phyloP scores from a whole-genome alignment of 1,140 invertebrate genomes.

The Drosophila parabipectinata region DNA sequence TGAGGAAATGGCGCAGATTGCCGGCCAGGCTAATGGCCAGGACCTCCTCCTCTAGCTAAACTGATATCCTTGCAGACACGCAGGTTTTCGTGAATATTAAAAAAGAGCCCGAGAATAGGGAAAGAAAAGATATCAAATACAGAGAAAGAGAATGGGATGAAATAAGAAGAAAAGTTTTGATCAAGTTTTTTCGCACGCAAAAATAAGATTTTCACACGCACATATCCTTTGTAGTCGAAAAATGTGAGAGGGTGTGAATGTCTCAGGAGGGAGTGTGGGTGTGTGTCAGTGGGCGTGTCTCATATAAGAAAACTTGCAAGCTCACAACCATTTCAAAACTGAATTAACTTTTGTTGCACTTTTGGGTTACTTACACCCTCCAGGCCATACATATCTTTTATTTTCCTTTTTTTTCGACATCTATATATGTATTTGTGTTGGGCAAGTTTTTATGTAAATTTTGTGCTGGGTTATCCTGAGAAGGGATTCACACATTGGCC shows the following conservation, averaged over 20 bases:
- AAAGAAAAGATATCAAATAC: not conserved
- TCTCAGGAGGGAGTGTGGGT: not conserved
- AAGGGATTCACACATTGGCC: constrained; percentile 26
- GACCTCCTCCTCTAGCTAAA: constrained; percentile 18
- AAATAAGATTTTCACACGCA: constrained; percentile 51
- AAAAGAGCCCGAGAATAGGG: not conserved
- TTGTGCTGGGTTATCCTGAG: not conserved
- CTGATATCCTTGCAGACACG: constrained; percentile 16
- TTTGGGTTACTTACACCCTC: constrained; percentile 31
- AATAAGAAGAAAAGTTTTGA: constrained; percentile 49
- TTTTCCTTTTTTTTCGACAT: not conserved
- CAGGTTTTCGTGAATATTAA: constrained; percentile 18
- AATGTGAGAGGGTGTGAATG: not conserved
- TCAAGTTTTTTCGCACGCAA: constrained; percentile 59
- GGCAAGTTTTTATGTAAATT: constrained; percentile 6
- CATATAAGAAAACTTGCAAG: constrained; percentile 49
- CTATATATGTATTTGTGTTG: constrained; percentile 36
- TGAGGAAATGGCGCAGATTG: constrained; percentile 47
- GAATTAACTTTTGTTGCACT: constrained; percentile 79
- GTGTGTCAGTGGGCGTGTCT: constrained; percentile 10
- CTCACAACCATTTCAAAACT: constrained; percentile 71
- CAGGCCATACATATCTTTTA: constrained; percentile 25
- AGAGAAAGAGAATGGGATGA: not conserved
- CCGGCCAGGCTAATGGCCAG: constrained; percentile 20
- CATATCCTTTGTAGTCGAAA: constrained; percentile 5